phyloP scores from a whole-genome alignment of 2,797 vertebrate genomes.

The Phoebastria nigripes region DNA sequence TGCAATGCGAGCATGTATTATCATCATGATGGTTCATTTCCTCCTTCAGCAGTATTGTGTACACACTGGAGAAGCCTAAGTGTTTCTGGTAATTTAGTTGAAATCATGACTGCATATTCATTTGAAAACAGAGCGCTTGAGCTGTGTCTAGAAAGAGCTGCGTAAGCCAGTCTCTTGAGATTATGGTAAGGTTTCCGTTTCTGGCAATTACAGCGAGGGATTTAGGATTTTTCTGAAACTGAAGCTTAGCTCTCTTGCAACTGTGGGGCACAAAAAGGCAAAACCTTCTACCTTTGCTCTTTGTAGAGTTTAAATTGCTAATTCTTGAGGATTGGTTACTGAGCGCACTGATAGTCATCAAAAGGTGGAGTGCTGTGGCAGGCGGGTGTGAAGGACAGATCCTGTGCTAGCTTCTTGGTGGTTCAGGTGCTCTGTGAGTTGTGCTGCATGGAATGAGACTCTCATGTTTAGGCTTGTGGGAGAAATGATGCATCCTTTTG shows the following conservation, averaged over 20 bases:
- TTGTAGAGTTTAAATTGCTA: background rate
- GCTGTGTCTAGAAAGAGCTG: slow-evolving; percentile 50
- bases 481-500: background rate
- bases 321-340: background rate
- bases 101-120: slow-evolving; percentile 43
- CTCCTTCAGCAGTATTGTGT: slow-evolving; percentile 12
- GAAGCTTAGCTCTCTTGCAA: background rate
- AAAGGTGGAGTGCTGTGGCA: background rate
- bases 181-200: slow-evolving; percentile 31
- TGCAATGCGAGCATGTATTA: background rate
- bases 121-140: slow-evolving; percentile 29
- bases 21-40: slow-evolving; percentile 46
- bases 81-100: slow-evolving; percentile 70
- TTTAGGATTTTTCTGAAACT: background rate
- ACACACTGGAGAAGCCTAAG: slow-evolving; percentile 11
- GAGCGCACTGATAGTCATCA: fast-evolving
- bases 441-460: background rate
- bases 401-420: background rate
- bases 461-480: background rate
- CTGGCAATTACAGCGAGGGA: slow-evolving; percentile 2
- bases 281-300: background rate
- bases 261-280: background rate
- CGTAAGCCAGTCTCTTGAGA: background rate
- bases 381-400: background rate
- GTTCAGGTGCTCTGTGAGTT: background rate